Evolutionary conservation across 2,888 invertebrate genomes (phyloP).

Genomic region (Drosophila dives): DNA sequence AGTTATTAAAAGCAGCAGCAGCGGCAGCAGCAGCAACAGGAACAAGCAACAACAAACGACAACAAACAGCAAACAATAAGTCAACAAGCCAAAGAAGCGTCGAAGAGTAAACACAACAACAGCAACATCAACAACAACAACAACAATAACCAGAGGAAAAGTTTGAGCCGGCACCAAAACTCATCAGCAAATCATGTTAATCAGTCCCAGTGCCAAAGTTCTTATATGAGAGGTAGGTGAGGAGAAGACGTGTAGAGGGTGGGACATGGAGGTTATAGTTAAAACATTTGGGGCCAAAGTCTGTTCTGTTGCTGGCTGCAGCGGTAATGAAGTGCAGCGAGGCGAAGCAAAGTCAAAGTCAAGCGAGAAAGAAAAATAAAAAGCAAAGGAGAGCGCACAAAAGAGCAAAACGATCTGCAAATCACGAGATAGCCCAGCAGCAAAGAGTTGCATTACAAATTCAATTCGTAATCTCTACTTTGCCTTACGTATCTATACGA

Average conservation of each 20-base stretch:
- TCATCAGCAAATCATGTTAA: slow-evolving; percentile 72
- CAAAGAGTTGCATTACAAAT: background rate
- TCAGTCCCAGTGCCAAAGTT: slow-evolving; percentile 57
- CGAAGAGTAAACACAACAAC: slow-evolving; percentile 59
- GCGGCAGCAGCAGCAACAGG: slow-evolving; percentile 23
- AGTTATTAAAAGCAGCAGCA: slow-evolving; percentile 61
- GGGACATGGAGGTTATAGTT: slow-evolving; percentile 35
- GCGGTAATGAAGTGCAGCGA: slow-evolving; percentile 57
- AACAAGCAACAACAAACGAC: slow-evolving; percentile 31
- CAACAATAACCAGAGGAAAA: slow-evolving; percentile 22
- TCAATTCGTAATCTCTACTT: background rate
- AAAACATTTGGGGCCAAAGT: slow-evolving; percentile 53
- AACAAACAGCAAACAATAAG: slow-evolving; percentile 53
- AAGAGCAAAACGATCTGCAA: slow-evolving; percentile 1
- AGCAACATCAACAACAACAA: slow-evolving; percentile 20
- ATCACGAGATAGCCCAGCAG: background rate
- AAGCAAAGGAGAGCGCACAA: background rate
- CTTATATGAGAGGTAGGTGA: background rate
- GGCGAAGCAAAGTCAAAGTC: slow-evolving; percentile 30
- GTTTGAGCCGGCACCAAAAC: slow-evolving; percentile 53
- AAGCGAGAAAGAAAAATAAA: background rate
- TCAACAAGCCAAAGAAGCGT: slow-evolving; percentile 67
- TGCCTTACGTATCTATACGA: background rate
- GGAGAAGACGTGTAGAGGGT: background rate
- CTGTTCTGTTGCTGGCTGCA: slow-evolving; percentile 35